These are phyloP conservation scores for Cossypha caffra DNA, from an alignment of 2,797 vertebrate genomes.

Conservation along the genomic window DNA sequence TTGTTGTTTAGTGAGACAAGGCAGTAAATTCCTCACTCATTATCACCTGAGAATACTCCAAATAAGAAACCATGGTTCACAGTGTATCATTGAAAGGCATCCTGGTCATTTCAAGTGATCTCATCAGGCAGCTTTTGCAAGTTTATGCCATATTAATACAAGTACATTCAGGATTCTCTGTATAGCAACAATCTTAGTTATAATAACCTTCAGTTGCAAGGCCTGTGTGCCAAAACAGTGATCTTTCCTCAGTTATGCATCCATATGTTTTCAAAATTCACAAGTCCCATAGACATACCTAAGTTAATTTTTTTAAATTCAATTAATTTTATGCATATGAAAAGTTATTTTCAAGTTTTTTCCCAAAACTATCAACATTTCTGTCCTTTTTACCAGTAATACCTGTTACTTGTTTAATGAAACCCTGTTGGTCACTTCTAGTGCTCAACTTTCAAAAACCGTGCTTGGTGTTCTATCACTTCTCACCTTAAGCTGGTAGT, in stretches of 20 bases:
- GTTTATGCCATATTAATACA: not conserved
- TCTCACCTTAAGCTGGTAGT: not conserved
- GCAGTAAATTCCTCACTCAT: not conserved
- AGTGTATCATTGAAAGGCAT: not conserved
- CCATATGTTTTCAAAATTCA: not conserved
- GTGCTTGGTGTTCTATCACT: not conserved
- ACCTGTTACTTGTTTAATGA: not conserved
- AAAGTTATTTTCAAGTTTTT: not conserved
- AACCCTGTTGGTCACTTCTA: not conserved
- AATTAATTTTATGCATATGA: not conserved
- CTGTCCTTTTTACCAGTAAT: not conserved
- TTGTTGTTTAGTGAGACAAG: not conserved
- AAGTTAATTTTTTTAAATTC: not conserved
- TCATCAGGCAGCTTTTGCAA: not conserved
- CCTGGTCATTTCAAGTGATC: not conserved
- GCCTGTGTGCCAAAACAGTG: not conserved
- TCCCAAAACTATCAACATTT: not conserved
- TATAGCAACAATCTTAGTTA: not conserved
- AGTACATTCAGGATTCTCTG: not conserved
- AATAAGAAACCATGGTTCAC: not conserved
- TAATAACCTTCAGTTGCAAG: not conserved
- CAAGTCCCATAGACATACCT: not conserved
- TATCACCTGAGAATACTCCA: not conserved
- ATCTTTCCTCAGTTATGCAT: not conserved
- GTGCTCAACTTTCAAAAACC: not conserved